Evolutionary conservation across 2,888 invertebrate genomes (phyloP).

Genomic region (Standfussiana lucernea): DNA sequence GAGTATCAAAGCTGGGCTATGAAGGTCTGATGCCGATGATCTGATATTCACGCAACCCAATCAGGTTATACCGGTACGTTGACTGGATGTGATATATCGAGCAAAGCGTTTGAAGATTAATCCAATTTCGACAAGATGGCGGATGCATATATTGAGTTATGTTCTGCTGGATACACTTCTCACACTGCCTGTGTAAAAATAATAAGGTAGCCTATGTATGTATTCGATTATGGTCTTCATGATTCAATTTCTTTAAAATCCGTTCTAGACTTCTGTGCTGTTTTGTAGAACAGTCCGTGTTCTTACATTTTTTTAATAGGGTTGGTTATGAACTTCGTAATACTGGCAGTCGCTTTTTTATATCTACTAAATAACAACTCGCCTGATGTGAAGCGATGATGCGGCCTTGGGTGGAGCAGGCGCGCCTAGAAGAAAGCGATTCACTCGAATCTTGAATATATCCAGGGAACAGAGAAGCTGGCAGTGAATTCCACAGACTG

Average conservation of each 20-base stretch:
- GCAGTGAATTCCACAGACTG: no score
- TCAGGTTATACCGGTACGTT: conserved; percentile 12
- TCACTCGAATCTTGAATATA: no score
- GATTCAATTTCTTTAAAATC: not conserved
- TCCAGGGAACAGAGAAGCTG: no score
- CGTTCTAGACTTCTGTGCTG: no score
- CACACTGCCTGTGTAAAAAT: not conserved
- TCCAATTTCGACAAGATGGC: conserved; percentile 23
- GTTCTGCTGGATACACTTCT: not conserved
- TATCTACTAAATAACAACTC: no score
- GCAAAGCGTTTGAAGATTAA: conserved; percentile 28
- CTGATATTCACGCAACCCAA: conserved; percentile 4
- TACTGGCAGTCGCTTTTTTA: not conserved
- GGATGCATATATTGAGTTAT: conserved; percentile 21
- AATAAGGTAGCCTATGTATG: not conserved
- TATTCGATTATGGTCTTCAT: not conserved
- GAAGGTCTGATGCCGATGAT: not conserved
- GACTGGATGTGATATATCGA: conserved; percentile 8
- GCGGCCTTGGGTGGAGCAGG: no score
- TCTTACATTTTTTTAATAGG: not conserved
- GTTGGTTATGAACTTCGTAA: not conserved
- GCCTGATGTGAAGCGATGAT: no score
- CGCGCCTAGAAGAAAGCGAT: no score
- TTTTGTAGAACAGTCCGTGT: not conserved
- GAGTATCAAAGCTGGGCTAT: not conserved